Percentiles rank a stretch among this genome's conserved stretches.
Conservation (phyloP, 2,797 vertebrate species). For the Danio kyathit region DNA sequence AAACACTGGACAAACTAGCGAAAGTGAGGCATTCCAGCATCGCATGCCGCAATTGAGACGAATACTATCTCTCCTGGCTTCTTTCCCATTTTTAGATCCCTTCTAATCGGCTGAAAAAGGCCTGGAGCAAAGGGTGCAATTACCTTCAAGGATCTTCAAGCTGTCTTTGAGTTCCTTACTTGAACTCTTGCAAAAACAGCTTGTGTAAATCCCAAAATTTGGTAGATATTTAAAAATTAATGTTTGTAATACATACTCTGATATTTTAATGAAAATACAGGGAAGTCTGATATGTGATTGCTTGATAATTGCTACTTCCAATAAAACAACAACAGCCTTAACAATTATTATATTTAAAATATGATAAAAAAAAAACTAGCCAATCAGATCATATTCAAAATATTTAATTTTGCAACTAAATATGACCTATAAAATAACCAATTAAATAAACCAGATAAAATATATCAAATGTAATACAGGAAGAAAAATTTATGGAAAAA, state of each 20-base stretch:
- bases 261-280: not conserved
- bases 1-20: conserved; percentile 59
- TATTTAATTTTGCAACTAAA: no score
- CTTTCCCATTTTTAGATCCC: conserved; percentile 24
- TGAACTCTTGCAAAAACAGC: conserved; percentile 6
- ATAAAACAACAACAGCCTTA: not conserved
- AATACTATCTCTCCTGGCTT: conserved; percentile 17
- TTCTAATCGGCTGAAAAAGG: conserved; percentile 38
- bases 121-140: conserved; percentile 42
- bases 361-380: no score
- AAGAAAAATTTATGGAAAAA: no score
- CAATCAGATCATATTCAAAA: no score
- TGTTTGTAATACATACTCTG: not conserved
- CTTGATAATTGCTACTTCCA: no score
- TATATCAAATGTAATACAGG: no score
- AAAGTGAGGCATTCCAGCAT: conserved; percentile 31
- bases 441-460: no score
- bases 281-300: no score
- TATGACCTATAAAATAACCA: no score
- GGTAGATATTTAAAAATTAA: not conserved
- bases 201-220: not conserved
- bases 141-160: conserved; percentile 33
- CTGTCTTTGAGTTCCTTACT: conserved; percentile 13
- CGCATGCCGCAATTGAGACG: conserved; percentile 46
- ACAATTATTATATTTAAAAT: not conserved